phyloP scores from a whole-genome alignment of 2,888 invertebrate species.

The Euzophera pinguis region DNA sequence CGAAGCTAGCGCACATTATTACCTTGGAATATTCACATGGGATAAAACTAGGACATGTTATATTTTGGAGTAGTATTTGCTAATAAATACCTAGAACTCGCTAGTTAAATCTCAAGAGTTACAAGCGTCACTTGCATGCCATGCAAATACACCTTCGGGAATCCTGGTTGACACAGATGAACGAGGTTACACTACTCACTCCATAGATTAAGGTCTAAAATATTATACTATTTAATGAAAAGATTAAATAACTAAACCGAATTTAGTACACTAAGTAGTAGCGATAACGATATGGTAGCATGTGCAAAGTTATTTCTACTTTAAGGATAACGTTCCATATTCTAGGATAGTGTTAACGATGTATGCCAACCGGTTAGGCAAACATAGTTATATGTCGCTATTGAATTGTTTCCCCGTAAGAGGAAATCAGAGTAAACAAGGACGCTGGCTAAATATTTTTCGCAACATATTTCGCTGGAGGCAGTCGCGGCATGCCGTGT shows the following conservation, averaged over 20 bases:
- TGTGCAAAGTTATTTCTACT: too few species aligned
- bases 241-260: too few species aligned
- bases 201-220: too few species aligned
- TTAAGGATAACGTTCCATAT: neutral
- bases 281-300: too few species aligned
- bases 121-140: neutral
- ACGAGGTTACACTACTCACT: neutral
- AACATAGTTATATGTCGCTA: slow-evolving; percentile 8
- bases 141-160: slow-evolving; percentile 5
- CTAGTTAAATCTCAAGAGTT: neutral
- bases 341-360: slow-evolving; percentile 1
- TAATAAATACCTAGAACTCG: neutral
- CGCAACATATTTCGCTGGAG: slow-evolving; percentile 1
- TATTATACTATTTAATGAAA: too few species aligned
- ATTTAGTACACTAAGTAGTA: too few species aligned
- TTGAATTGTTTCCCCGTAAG: slow-evolving; percentile 6
- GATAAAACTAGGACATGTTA: neutral
- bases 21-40: too few species aligned
- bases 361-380: neutral
- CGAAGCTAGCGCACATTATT: too few species aligned
- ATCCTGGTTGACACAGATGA: neutral
- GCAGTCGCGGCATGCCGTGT: slow-evolving; percentile 8
- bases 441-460: slow-evolving; percentile 7
- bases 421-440: slow-evolving; percentile 13
- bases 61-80: neutral